phyloP scores from a whole-genome alignment of 2,888 invertebrate species.

The Eulithis testata region DNA sequence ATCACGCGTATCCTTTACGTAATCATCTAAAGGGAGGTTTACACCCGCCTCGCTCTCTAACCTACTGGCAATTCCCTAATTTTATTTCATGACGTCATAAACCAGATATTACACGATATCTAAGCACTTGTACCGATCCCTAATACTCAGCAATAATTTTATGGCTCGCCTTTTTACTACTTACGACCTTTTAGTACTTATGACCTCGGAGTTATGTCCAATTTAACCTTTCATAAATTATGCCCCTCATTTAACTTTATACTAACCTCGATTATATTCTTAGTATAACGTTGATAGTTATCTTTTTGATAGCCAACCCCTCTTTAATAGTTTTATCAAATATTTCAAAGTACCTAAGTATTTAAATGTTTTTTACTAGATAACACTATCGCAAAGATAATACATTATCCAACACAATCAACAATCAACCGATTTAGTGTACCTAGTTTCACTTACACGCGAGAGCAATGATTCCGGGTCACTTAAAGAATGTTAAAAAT shows the following conservation, averaged over 20 bases:
- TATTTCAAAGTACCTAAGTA: not conserved
- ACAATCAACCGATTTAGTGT: too few relatives aligned
- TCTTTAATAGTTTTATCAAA: conserved; percentile 7
- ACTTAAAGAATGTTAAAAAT: too few relatives aligned
- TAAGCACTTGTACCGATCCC: conserved; percentile 42
- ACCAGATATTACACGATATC: conserved; percentile 42
- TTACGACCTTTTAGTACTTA: conserved; percentile 39
- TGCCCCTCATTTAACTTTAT: conserved; percentile 34
- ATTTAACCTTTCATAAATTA: conserved; percentile 34
- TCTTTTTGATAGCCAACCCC: conserved; percentile 6
- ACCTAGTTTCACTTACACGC: too few relatives aligned
- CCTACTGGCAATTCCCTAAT: conserved; percentile 39
- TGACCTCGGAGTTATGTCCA: conserved; percentile 36
- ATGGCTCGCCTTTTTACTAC: conserved; percentile 39
- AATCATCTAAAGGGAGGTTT: conserved; percentile 18
- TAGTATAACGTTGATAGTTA: conserved; percentile 1
- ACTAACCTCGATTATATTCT: not conserved
- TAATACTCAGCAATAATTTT: conserved; percentile 44
- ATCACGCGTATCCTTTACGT: conserved; percentile 13
- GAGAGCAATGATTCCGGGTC: too few relatives aligned
- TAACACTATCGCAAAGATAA: too few relatives aligned
- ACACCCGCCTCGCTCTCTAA: conserved; percentile 1
- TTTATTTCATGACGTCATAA: conserved; percentile 42
- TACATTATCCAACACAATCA: too few relatives aligned
- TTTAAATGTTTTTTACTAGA: too few relatives aligned